Conservation (phyloP, 1,140 invertebrate species). For the Achatina immaculata region DNA sequence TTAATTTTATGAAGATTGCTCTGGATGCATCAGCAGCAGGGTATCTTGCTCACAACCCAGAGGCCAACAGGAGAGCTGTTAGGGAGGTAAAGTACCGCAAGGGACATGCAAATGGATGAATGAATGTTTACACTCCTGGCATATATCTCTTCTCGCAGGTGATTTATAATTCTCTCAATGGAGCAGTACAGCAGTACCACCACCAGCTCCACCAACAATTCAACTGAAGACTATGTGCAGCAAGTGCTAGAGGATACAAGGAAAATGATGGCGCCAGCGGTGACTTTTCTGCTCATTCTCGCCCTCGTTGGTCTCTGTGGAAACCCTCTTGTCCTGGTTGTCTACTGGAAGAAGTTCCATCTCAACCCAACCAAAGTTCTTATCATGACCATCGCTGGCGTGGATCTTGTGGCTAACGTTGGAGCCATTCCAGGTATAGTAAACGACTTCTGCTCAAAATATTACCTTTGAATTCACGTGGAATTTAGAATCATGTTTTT, state of each 20-base stretch:
- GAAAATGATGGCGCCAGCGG: slow-evolving; percentile 21
- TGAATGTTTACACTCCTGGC: too few species aligned
- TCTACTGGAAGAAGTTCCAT: slow-evolving; percentile 41
- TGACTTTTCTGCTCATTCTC: slow-evolving; percentile 34
- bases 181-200: background rate
- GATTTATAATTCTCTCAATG: too few species aligned
- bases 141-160: too few species aligned
- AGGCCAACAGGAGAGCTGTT: too few species aligned
- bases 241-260: slow-evolving; percentile 3
- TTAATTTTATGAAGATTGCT: too few species aligned
- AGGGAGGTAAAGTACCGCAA: too few species aligned
- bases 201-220: background rate
- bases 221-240: background rate
- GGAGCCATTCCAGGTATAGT: slow-evolving; percentile 39
- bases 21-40: too few species aligned
- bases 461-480: too few species aligned
- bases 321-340: slow-evolving; percentile 41
- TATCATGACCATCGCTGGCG: slow-evolving; percentile 34
- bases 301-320: slow-evolving; percentile 38
- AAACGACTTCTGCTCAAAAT: too few species aligned
- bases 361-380: slow-evolving; percentile 39
- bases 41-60: too few species aligned
- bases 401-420: slow-evolving; percentile 38
- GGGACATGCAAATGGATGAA: too few species aligned
- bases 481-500: too few species aligned